Base-by-base conservation (phyloP, 2,797 vertebrate species). In the Ctenochaetus hawaiiensis region DNA sequence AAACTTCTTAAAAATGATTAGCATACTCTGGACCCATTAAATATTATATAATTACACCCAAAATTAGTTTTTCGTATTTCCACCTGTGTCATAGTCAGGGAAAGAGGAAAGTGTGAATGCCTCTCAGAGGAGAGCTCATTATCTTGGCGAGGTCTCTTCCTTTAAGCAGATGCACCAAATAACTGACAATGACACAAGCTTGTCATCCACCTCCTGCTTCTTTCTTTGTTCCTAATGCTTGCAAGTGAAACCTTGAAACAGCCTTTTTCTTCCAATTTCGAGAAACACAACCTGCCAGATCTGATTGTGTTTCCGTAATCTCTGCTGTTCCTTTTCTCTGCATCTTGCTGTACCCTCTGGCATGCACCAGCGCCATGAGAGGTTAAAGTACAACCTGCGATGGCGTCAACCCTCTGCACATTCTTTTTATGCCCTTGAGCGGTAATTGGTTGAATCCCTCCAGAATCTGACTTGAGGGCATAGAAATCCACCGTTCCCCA, bases 361-460 rank as follows among this genome's bases (percentile, higher is more conserved):
- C 62, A 10, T 66, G 72, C 87, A 81, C 79, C 20, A 51, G 69
- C 26, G 43, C 80, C 87, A 80, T 18, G 13, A 78, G 87, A 85
- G 88, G 85, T 87, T 87, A 87, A 83, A 89, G 84, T 74, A 87
- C 80, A 86, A 89, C 86, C 87, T 87, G 81, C 83, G 48, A 80
- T 8, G 63, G 80, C 58, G 60, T 78, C 86, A 79, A 83, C 82
- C 77, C 86, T 81, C 75, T 77, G 72, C 77, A 83, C 89, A 89
- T 92, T 92, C 90, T 91, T 90, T 93, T 85, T 84, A 89, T 92
- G 91, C 93, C 91, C 92, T 93, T 93, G 92, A 92, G 92, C 87
- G 4, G 90, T 94, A 94, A 94, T 94, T 94, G 93, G 91, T 92
- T 78, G 90, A 91, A 92, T 93, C 90, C 90, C 91, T 76, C 79